Base-by-base conservation (phyloP, 2,888 invertebrate species). In the Cloeon dipterum region DNA sequence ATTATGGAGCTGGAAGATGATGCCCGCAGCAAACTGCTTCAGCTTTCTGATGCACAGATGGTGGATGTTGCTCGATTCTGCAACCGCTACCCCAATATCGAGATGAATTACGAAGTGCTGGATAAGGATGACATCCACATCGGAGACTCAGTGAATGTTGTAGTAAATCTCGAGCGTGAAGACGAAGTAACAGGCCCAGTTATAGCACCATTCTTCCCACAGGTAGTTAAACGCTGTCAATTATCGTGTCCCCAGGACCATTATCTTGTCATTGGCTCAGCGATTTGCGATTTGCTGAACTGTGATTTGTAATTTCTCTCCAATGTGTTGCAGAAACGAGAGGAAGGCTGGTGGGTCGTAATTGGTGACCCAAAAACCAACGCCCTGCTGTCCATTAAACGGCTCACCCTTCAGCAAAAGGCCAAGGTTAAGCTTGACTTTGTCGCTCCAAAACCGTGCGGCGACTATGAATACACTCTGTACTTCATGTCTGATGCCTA, bases 401-500 rank as follows among this genome's bases (percentile, higher is more conserved):
- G 98, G 25, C 68, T 98, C 19, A 89, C 93, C 0, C 65, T 99
- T 11, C 93, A 88, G 42, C 85, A 93, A 51, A 85, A 74, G 49
- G 93, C 94, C 0, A 79, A 79, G 51, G 78, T 74, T 13, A 70
- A 72, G 38, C 60, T 93, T 35, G 91, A 93, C 59, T 98, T 96
- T 58, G 82, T 93, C 23, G 91, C 93, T 20, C 93, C 93, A 1
- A 68, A 74, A 41, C 70, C 83, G 1, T 61, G 59, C 46, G 85
- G 91, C 5, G 71, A 77, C 20, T 85, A 91, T 57, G 74, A 77
- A 11, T 96, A 93, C 59, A 88, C 86, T 0, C 61, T 99, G 36
- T 99, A 91, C 63, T 98, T 88, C 60, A 99, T 99, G 93, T 93
- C 91, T 49, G 98, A 99, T 58, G 83, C 94, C 0, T 99, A 98